Evolutionary conservation across 1,140 invertebrate genomes (phyloP).

Genomic region (Zaprionus nigranus): DNA sequence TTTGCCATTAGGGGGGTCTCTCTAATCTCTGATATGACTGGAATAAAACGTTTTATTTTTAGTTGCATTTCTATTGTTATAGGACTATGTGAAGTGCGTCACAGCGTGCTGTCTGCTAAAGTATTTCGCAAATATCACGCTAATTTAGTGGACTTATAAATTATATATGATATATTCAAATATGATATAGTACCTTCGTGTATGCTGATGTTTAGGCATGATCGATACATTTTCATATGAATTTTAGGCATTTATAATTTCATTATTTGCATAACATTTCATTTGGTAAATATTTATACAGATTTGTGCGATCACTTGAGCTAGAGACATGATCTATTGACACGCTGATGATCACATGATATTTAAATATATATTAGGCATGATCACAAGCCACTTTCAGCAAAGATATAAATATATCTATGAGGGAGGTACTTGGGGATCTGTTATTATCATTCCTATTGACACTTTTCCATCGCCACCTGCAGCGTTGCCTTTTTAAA

Average conservation of each 20-base stretch:
- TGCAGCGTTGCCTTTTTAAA: neutral
- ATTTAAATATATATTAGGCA: slow-evolving; percentile 8
- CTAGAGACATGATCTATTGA: slow-evolving; percentile 1
- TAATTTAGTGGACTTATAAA: neutral
- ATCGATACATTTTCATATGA: neutral
- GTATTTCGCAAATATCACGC: slow-evolving; percentile 1
- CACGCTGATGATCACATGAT: neutral
- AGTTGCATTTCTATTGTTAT: slow-evolving; percentile 7
- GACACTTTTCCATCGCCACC: neutral
- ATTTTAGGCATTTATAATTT: neutral
- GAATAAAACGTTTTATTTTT: neutral
- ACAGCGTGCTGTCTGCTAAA: neutral
- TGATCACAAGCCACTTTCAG: slow-evolving; percentile 32
- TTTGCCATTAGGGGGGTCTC: neutral
- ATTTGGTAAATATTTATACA: neutral
- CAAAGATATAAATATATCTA: neutral
- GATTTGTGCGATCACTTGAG: neutral
- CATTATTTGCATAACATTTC: neutral
- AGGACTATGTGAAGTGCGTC: slow-evolving; percentile 5
- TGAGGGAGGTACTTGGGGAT: neutral
- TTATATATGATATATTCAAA: neutral
- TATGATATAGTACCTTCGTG: too few relatives aligned
- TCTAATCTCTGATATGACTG: slow-evolving; percentile 1
- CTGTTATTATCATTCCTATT: neutral
- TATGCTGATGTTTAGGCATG: neutral